phyloP scores from a whole-genome alignment of 37 sponge, comb jelly and placozoan species.

The Geodia barretti region DNA sequence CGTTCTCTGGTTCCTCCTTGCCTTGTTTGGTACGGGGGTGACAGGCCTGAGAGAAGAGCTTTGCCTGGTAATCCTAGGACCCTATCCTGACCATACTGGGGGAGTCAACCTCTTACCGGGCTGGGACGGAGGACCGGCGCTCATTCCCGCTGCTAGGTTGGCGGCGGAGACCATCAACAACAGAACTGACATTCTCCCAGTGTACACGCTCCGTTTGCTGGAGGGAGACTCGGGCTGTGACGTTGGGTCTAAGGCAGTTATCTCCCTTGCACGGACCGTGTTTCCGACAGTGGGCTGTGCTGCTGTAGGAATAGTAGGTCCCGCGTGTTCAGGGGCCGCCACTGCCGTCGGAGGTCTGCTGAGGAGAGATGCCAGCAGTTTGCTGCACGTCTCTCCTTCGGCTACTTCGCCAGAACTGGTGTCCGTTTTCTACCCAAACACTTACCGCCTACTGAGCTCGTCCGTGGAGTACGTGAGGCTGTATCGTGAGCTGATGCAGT shows the following conservation, averaged over 20 bases:
- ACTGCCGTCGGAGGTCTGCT: neutral
- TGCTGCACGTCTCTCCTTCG: neutral
- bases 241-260: neutral
- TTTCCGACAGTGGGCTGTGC: neutral
- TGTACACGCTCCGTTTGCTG: neutral
- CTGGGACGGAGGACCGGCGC: neutral
- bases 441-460: neutral
- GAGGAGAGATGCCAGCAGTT: neutral
- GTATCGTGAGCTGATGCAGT: neutral
- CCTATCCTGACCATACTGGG: conserved; percentile 25
- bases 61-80: too few relatives aligned
- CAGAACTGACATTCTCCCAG: neutral
- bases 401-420: neutral
- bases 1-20: too few relatives aligned
- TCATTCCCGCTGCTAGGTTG: neutral
- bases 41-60: too few relatives aligned
- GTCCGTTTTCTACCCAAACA: neutral
- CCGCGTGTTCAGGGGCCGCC: conserved; percentile 1
- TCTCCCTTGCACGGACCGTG: neutral
- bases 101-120: neutral
- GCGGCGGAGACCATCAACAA: neutral
- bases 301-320: conserved; percentile 9
- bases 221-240: conserved; percentile 5
- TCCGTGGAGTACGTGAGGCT: neutral
- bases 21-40: too few relatives aligned